Percentiles rank a stretch among this genome's conserved stretches.
phyloP scores from a whole-genome alignment of 1,140 invertebrate species.

The Zaprionus nigranus region DNA sequence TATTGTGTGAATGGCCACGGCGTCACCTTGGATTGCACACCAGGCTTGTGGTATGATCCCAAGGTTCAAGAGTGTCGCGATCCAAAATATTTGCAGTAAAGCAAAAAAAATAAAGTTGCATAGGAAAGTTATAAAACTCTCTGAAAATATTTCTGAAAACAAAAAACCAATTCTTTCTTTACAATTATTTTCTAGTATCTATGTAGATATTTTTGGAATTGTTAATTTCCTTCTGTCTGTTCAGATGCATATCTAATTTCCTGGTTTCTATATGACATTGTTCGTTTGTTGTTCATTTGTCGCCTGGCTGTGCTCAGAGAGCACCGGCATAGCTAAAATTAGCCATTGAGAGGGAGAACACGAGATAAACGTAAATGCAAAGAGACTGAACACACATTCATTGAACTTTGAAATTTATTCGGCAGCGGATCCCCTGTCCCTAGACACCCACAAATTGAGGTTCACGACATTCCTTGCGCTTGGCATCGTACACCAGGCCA shows the following conservation, averaged over 20 bases:
- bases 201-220: neutral
- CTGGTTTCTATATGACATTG: neutral
- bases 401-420: constrained; percentile 49
- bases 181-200: neutral
- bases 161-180: neutral
- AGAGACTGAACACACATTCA: constrained; percentile 18
- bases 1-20: constrained; percentile 70
- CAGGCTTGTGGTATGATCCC: constrained; percentile 68
- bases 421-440: neutral
- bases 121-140: neutral
- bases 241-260: neutral
- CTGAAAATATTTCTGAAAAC: neutral
- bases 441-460: constrained; percentile 42
- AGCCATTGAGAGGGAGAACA: constrained; percentile 37
- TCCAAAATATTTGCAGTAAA: constrained; percentile 23
- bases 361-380: constrained; percentile 34
- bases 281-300: constrained; percentile 17
- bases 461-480: constrained; percentile 57
- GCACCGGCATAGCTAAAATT: constrained; percentile 40
- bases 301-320: constrained; percentile 36
- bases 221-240: neutral
- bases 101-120: neutral
- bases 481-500: constrained; percentile 66
- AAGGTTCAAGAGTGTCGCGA: constrained; percentile 61
- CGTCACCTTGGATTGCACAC: constrained; percentile 66